Evolutionary conservation across 1,140 invertebrate species (phyloP).

Genomic region (Drosophila rufa): DNA sequence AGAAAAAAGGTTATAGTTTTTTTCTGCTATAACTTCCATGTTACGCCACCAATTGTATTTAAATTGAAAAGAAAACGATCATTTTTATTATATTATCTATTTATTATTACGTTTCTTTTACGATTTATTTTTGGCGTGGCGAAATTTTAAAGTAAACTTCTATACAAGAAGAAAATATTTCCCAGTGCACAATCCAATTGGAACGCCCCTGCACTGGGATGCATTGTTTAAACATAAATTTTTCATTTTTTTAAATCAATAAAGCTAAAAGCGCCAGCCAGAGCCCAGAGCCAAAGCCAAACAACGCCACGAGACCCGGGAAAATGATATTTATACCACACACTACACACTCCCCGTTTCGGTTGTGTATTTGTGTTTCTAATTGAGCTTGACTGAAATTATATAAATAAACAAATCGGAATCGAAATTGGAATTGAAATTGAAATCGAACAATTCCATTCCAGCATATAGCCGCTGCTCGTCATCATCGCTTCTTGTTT

Average conservation of each 20-base stretch:
- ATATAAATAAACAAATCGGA: conserved; percentile 76
- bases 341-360: conserved; percentile 11
- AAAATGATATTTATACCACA: conserved; percentile 47
- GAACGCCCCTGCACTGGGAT: conserved; percentile 33
- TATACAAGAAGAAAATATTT: neutral
- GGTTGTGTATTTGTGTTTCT: conserved; percentile 60
- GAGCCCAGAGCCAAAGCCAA: conserved; percentile 36
- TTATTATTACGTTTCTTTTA: too few relatives aligned
- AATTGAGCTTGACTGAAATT: conserved; percentile 83
- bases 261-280: conserved; percentile 69
- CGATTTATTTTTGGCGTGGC: too few relatives aligned
- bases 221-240: conserved; percentile 84
- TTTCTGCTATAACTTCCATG: too few relatives aligned
- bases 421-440: conserved; percentile 3
- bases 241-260: conserved; percentile 85
- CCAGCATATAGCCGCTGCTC: conserved; percentile 24
- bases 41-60: too few relatives aligned
- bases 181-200: neutral
- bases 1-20: too few relatives aligned
- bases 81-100: too few relatives aligned
- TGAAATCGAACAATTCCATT: conserved; percentile 14
- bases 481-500: conserved; percentile 35
- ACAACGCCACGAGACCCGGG: conserved; percentile 72
- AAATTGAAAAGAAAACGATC: too few relatives aligned
- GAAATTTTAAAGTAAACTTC: too few relatives aligned